Evolutionary conservation across 2,113 vertebrate genomes (phyloP), one percentile per base, ranked within the genome.

Genomic region (Symphodus melops): DNA sequence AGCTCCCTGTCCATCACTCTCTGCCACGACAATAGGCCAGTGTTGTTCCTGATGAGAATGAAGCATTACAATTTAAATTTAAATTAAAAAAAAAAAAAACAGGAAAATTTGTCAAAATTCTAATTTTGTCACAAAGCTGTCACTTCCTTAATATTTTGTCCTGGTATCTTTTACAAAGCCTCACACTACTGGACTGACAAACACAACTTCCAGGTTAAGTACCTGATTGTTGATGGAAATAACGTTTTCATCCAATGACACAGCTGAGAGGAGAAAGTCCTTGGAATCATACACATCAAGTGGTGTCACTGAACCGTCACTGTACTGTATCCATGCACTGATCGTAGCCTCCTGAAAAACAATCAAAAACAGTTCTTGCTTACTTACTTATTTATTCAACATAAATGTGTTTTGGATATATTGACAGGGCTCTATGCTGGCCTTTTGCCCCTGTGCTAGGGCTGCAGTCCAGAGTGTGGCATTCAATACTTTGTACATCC

Each of bases 241-340:
- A 36, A 99, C 93, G 69, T 91, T 94, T 72, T 99, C 96, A 60
- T 98, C 96, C 92, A 97, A 37, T 0, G 98, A 98, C 0, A 94
- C 95, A 48, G 96, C 91, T 0, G 94, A 85, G 0, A 99, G 75
- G 0, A 96, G 95, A 82, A 96, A 99, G 84, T 99, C 98, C 83
- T 96, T 97, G 39, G 95, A 90, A 72, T 98, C 97, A 1, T 99
- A 99, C 79, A 99, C 96, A 69, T 98, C 96, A 2, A 99, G 91
- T 0, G 98, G 98, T 0, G 97, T 97, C 80, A 96, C 95, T 0
- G 96, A 95, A 5, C 97, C 96, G 1, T 99, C 98, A 0, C 97
- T 99, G 94, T 98, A 98, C 88, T 98, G 88, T 73, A 98, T 92
- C 98, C 97, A 99, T 0, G 95, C 93, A 1, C 96, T 98, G 89